Percentiles rank a stretch among this genome's conserved stretches.
phyloP scores from a whole-genome alignment of 2,797 vertebrate genomes.

The Cossypha caffra region DNA sequence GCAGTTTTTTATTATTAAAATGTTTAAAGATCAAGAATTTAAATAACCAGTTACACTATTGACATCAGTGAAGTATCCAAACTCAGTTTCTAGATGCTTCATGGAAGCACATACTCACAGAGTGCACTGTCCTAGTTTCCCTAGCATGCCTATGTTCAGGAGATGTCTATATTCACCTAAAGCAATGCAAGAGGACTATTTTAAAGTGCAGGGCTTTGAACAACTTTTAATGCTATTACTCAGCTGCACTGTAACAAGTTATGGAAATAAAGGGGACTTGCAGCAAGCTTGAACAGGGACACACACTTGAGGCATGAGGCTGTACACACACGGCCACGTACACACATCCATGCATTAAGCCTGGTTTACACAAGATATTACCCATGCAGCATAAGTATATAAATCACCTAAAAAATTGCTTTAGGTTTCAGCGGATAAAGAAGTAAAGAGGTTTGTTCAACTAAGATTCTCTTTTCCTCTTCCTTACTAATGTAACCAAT shows the following conservation, averaged over 20 bases:
- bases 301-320: background rate
- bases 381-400: background rate
- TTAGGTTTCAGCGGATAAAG: background rate
- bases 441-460: background rate
- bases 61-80: background rate
- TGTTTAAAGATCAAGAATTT: background rate
- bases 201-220: background rate
- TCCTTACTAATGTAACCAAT: background rate
- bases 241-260: background rate
- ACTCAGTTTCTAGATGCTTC: background rate
- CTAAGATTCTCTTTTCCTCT: background rate
- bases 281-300: background rate
- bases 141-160: background rate
- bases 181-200: background rate
- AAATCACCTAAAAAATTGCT: background rate
- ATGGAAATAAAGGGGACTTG: background rate
- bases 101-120: background rate
- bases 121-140: background rate
- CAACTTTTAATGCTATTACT: background rate
- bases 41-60: background rate
- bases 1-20: background rate
- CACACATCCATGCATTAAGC: fast-evolving
- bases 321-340: background rate
- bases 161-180: background rate
- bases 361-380: background rate